Percentiles rank a stretch among this genome's conserved stretches.
These are phyloP conservation scores for Xestia sexstrigata DNA, from an alignment of 2,888 invertebrate species.

Conservation along the genomic window DNA sequence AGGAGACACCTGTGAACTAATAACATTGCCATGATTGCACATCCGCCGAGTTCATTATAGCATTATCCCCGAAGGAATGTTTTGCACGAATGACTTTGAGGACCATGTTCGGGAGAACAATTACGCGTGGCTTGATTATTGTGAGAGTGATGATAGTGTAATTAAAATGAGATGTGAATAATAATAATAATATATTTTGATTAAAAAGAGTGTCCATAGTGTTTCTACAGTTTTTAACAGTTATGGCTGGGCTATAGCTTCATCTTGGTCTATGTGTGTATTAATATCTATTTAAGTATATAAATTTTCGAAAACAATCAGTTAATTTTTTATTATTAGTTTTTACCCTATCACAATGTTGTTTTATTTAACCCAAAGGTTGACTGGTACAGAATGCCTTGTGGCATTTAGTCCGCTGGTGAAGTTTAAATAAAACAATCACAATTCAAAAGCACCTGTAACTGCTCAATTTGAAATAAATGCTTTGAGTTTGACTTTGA, in stretches of 20 bases:
- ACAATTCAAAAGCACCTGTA: background rate
- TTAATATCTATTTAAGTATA: no score
- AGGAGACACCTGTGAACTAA: slow-evolving; percentile 42
- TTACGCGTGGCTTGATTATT: slow-evolving; percentile 43
- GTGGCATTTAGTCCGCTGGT: no score
- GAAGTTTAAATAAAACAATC: no score
- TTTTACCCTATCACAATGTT: no score
- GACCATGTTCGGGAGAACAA: slow-evolving; percentile 21
- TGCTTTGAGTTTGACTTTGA: background rate
- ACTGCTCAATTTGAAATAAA: background rate
- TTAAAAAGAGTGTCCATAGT: background rate
- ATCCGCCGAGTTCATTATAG: slow-evolving; percentile 40
- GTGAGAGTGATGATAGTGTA: slow-evolving; percentile 19
- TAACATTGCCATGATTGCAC: slow-evolving; percentile 32
- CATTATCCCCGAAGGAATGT: slow-evolving; percentile 38
- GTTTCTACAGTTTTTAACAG: background rate
- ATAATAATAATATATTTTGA: background rate
- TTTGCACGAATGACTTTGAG: slow-evolving; percentile 44
- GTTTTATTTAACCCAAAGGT: no score
- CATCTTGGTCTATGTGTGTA: background rate
- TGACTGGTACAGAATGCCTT: no score
- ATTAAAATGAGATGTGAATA: background rate
- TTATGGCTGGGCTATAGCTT: background rate
- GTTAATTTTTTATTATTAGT: no score
- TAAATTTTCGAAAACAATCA: no score